phyloP scores from a whole-genome alignment of 2,113 vertebrate genomes.

The Salvelinus sp. region DNA sequence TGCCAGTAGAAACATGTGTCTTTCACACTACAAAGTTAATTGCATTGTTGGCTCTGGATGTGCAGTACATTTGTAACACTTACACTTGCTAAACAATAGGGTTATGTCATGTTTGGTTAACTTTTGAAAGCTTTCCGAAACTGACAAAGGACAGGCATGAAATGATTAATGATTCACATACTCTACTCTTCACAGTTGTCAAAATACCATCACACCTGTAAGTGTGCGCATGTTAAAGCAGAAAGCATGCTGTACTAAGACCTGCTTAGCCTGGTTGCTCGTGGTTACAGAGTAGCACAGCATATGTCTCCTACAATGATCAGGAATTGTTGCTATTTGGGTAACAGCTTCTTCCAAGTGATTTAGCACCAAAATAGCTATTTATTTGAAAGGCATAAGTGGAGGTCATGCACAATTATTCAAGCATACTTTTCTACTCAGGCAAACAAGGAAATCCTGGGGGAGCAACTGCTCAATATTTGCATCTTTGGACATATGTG shows the following conservation, averaged over 20 bases:
- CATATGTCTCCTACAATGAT: not conserved
- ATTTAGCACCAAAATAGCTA: conserved; percentile 2
- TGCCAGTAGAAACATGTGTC: no score
- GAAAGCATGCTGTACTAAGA: not conserved
- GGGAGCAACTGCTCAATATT: not conserved
- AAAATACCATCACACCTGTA: not conserved
- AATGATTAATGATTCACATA: no score
- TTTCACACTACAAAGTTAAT: no score
- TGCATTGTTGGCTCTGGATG: no score
- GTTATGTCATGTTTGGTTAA: no score
- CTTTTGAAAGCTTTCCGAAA: no score
- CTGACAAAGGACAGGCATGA: no score
- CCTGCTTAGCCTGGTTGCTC: not conserved
- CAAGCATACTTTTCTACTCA: not conserved
- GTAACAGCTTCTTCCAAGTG: not conserved
- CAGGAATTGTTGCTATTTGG: conserved; percentile 5
- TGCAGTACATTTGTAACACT: no score
- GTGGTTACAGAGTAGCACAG: not conserved
- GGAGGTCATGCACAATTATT: not conserved
- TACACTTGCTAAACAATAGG: no score
- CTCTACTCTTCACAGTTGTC: not conserved
- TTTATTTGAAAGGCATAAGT: conserved; percentile 12
- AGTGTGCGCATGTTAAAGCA: not conserved
- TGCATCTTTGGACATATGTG: not conserved
- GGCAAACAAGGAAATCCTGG: not conserved